Conservation (phyloP, 2,888 invertebrate genomes). For the Tinea trinotella region DNA sequence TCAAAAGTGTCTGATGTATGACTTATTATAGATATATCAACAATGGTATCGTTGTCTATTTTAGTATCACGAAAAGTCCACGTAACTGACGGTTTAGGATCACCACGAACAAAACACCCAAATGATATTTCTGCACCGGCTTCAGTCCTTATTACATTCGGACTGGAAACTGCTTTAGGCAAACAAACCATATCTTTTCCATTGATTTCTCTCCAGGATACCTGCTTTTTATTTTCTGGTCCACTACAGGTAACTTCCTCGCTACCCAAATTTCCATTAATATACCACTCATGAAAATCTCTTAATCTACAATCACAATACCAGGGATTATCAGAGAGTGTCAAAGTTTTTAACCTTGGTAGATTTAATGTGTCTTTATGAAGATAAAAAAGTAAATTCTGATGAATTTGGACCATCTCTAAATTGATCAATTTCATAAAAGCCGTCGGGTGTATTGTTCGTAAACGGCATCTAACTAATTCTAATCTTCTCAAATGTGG, state of each 20-base stretch:
- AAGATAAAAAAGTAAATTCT: slow-evolving; percentile 82
- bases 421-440: slow-evolving; percentile 80
- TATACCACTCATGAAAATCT: slow-evolving; percentile 87
- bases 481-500: slow-evolving; percentile 86
- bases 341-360: slow-evolving; percentile 79
- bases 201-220: slow-evolving; percentile 82
- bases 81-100: slow-evolving; percentile 83
- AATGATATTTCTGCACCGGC: slow-evolving; percentile 86
- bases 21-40: slow-evolving; percentile 46
- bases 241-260: slow-evolving; percentile 80
- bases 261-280: slow-evolving; percentile 82
- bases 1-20: slow-evolving; percentile 42
- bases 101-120: slow-evolving; percentile 84
- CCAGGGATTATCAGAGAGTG: slow-evolving; percentile 90
- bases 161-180: slow-evolving; percentile 76
- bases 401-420: slow-evolving; percentile 87
- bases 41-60: slow-evolving; percentile 43
- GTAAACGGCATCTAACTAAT: slow-evolving; percentile 83
- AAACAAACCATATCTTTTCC: slow-evolving; percentile 85
- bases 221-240: slow-evolving; percentile 76
- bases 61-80: slow-evolving; percentile 82
- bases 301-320: slow-evolving; percentile 89
- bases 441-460: slow-evolving; percentile 80
- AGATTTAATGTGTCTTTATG: slow-evolving; percentile 60
- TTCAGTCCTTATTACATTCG: slow-evolving; percentile 77